Evolutionary conservation across 2,888 invertebrate species (phyloP).

Genomic region (Deroplatys truncata): DNA sequence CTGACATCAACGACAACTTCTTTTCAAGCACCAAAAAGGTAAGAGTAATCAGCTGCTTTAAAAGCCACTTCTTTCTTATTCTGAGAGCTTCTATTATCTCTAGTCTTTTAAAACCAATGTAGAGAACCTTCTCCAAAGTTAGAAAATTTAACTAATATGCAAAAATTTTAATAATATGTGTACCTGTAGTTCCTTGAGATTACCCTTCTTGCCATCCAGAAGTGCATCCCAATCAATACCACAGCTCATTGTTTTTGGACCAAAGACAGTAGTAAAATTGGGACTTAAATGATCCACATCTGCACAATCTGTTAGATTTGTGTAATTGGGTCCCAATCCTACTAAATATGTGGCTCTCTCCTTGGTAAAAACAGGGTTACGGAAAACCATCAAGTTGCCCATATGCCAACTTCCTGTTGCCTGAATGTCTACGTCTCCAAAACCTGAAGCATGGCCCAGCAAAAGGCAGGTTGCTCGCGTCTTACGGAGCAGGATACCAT

Average conservation of each 20-base stretch:
- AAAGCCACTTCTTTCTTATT: too few species aligned
- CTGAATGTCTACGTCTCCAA: constrained; percentile 1
- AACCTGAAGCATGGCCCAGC: constrained; percentile 47
- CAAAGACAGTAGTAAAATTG: constrained; percentile 48
- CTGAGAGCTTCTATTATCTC: too few species aligned
- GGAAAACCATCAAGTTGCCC: constrained; percentile 53
- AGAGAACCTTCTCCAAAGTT: too few species aligned
- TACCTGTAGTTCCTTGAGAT: constrained; percentile 36
- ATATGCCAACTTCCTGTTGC: constrained; percentile 50
- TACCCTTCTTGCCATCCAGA: constrained; percentile 44
- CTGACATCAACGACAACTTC: too few species aligned
- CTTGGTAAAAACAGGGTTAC: constrained; percentile 51
- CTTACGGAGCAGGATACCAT: constrained; percentile 43
- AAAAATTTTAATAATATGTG: not conserved
- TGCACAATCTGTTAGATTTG: constrained; percentile 46
- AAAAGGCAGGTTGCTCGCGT: constrained; percentile 53
- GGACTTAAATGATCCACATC: constrained; percentile 49
- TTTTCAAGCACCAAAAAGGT: too few species aligned
- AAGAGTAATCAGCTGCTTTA: too few species aligned
- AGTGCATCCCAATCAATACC: constrained; percentile 60
- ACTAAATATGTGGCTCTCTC: constrained; percentile 54
- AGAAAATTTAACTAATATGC: too few species aligned
- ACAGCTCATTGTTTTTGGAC: constrained; percentile 46
- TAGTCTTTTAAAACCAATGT: too few species aligned
- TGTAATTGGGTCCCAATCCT: constrained; percentile 51